These are phyloP conservation scores for Stichodactyla mertensii DNA, from an alignment of 64 coral and sea anemone species.

Conservation along the genomic window DNA sequence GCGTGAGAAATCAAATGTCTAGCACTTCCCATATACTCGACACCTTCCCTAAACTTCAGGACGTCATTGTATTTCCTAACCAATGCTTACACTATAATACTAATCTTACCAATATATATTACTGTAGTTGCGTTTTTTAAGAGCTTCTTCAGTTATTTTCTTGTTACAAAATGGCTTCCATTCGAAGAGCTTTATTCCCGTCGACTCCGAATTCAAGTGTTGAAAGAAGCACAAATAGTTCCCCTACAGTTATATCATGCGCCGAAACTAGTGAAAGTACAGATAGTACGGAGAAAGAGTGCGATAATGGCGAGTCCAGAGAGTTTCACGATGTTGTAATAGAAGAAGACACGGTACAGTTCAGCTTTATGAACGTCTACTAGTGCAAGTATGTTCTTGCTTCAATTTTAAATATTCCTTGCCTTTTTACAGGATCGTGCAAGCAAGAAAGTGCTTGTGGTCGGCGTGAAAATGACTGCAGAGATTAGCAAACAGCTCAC, in stretches of 20 bases:
- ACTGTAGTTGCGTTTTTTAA: background rate
- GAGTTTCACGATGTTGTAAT: conserved; percentile 3
- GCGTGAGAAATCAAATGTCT: background rate
- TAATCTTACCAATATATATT: background rate
- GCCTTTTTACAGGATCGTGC: background rate
- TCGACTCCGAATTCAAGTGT: background rate
- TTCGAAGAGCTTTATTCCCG: background rate
- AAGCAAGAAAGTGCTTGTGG: conserved; percentile 41
- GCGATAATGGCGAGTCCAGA: background rate
- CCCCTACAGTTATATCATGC: background rate
- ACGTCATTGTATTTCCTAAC: background rate
- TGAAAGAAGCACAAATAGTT: background rate
- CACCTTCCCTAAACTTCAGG: background rate
- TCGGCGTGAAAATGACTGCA: background rate
- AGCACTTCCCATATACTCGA: background rate
- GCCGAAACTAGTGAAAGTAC: background rate
- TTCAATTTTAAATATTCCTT: background rate
- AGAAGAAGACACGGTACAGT: background rate
- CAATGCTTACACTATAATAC: background rate
- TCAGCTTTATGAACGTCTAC: background rate
- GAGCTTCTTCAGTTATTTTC: background rate
- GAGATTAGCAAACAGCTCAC: conserved; percentile 7
- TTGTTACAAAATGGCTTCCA: conserved; percentile 19
- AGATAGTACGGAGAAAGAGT: background rate
- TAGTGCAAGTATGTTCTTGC: background rate